These are phyloP conservation scores for Iselma pallidipennis DNA, from an alignment of 2,888 invertebrate genomes.

Conservation along the genomic window DNA sequence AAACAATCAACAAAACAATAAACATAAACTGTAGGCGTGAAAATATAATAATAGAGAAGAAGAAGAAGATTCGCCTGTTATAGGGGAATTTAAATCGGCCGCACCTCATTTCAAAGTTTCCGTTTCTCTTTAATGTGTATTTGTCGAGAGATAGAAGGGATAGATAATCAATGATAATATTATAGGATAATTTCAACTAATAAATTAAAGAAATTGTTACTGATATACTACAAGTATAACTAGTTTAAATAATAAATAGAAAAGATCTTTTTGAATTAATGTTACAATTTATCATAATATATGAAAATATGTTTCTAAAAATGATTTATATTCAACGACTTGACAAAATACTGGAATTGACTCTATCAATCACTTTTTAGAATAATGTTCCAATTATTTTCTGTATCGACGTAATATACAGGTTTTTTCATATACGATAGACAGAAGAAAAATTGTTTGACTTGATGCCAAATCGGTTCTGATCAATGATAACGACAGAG, in stretches of 20 bases:
- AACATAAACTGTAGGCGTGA: conserved; percentile 4
- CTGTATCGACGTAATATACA: too few species aligned
- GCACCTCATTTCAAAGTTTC: not conserved
- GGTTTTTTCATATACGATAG: not conserved
- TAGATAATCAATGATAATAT: not conserved
- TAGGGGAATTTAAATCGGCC: conserved; percentile 5
- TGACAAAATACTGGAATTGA: not conserved
- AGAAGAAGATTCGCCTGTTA: conserved; percentile 8
- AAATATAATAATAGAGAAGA: conserved; percentile 5
- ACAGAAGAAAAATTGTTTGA: not conserved
- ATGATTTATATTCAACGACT: not conserved
- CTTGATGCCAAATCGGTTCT: not conserved
- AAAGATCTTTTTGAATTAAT: not conserved
- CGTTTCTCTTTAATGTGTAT: not conserved
- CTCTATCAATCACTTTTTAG: not conserved
- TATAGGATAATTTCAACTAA: not conserved
- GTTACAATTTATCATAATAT: not conserved
- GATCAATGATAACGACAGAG: not conserved
- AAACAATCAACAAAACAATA: conserved; percentile 7
- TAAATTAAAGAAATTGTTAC: not conserved
- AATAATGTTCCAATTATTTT: not conserved
- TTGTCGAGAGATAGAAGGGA: not conserved
- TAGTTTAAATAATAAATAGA: too few species aligned
- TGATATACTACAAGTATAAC: too few species aligned
- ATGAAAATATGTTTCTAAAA: not conserved